A percentile compares a stretch with the other conserved stretches of the same genome.
Conservation (phyloP, 2,113 vertebrate species). For the Paramisgurnus dabryanus region DNA sequence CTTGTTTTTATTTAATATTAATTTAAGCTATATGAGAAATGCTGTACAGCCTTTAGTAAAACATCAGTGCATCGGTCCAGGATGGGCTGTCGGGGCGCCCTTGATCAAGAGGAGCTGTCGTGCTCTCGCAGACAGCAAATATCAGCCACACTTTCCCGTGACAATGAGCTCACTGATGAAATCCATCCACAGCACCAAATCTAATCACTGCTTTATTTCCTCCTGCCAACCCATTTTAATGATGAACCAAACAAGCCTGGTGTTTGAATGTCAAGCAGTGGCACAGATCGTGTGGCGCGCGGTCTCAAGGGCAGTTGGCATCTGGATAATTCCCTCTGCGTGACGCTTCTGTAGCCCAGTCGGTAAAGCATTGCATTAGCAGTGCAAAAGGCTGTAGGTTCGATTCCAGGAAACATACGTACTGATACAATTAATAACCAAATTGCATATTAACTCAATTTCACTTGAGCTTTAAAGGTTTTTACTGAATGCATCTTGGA, state of each 20-base stretch:
- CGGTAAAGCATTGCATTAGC: too few species aligned
- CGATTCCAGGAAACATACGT: too few species aligned
- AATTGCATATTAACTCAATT: too few species aligned
- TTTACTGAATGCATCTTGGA: too few species aligned
- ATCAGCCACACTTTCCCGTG: not conserved
- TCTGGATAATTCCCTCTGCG: slow-evolving; percentile 40
- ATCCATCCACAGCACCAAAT: slow-evolving; percentile 27
- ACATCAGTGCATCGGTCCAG: slow-evolving; percentile 7
- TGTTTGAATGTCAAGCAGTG: slow-evolving; percentile 10
- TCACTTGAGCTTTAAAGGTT: too few species aligned
- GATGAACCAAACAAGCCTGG: slow-evolving; percentile 31
- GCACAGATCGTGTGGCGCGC: not conserved
- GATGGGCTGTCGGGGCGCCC: not conserved
- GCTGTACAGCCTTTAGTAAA: not conserved
- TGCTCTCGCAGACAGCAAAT: slow-evolving; percentile 12
- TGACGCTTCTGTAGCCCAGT: not conserved
- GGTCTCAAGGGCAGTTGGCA: slow-evolving; percentile 20
- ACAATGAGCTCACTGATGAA: slow-evolving; percentile 12
- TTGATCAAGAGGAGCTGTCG: slow-evolving; percentile 14
- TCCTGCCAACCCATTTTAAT: slow-evolving; percentile 48
- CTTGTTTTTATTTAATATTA: too few species aligned
- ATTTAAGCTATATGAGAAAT: too few species aligned
- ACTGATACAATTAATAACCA: too few species aligned
- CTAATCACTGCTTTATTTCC: slow-evolving; percentile 38
- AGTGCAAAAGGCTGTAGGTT: too few species aligned